Conservation (phyloP, 1,140 invertebrate genomes). For the Ceratoteleas bidentatus region DNA sequence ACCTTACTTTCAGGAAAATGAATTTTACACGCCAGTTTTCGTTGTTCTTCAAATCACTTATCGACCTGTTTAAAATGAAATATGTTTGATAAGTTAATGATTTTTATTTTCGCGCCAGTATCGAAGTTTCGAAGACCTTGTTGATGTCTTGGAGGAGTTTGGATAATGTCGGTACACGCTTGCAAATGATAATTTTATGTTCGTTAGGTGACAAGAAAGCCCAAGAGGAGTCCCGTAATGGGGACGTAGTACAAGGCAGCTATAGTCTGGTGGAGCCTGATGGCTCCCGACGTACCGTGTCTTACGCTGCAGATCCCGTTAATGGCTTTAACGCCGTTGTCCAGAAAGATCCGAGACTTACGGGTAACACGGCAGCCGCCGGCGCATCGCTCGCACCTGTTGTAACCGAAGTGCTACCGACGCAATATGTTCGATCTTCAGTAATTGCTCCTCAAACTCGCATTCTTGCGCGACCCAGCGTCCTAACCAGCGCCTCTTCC, state of each 20-base stretch:
- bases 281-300: slow-evolving; percentile 78
- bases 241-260: slow-evolving; percentile 80
- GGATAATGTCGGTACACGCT: not conserved
- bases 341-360: slow-evolving; percentile 74
- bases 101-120: too few species aligned
- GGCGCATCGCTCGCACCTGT: slow-evolving; percentile 55
- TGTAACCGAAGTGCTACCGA: slow-evolving; percentile 27
- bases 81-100: too few species aligned
- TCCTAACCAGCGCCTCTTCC: slow-evolving; percentile 34
- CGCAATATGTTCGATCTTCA: slow-evolving; percentile 42
- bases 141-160: not conserved
- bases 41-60: too few species aligned
- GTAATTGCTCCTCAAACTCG: slow-evolving; percentile 47
- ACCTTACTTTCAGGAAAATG: too few species aligned
- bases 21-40: too few species aligned
- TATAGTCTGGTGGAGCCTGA: slow-evolving; percentile 81
- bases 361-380: slow-evolving; percentile 62
- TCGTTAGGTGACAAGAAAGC: slow-evolving; percentile 78
- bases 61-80: too few species aligned
- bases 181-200: slow-evolving; percentile 17
- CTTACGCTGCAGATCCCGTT: slow-evolving; percentile 80
- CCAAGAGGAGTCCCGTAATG: slow-evolving; percentile 79
- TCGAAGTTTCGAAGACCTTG: too few species aligned
- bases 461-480: slow-evolving; percentile 30
- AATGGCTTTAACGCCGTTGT: slow-evolving; percentile 81